phyloP scores from a whole-genome alignment of 2,888 invertebrate genomes.

The Petrophora chlorosata region DNA sequence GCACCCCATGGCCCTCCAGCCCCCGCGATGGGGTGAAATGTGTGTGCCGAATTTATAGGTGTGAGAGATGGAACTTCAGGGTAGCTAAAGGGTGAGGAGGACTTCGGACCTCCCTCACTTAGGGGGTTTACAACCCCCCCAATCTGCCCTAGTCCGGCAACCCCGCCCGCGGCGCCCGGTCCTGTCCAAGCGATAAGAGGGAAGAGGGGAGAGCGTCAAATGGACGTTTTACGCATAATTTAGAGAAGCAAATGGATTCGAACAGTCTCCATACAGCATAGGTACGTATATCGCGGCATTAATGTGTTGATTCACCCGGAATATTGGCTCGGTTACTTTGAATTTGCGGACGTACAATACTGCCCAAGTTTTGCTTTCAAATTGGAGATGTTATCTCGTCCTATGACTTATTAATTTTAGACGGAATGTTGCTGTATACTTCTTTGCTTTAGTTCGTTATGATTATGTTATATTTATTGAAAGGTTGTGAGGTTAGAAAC shows the following conservation, averaged over 20 bases:
- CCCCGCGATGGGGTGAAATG: constrained; percentile 76
- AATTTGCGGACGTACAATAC: constrained; percentile 17
- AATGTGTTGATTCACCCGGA: constrained; percentile 44
- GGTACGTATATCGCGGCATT: constrained; percentile 63
- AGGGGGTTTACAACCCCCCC: constrained; percentile 74
- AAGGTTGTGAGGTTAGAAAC: too few relatives aligned
- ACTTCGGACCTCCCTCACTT: constrained; percentile 80
- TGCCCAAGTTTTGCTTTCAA: constrained; percentile 15
- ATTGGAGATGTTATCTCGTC: constrained; percentile 10
- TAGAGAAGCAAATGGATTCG: constrained; percentile 85
- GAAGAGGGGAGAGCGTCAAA: constrained; percentile 83
- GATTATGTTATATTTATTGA: too few relatives aligned
- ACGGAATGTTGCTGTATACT: neutral
- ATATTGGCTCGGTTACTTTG: constrained; percentile 24
- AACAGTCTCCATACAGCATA: constrained; percentile 78
- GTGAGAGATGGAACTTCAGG: constrained; percentile 84
- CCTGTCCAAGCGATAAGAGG: constrained; percentile 84
- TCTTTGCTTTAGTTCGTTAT: neutral
- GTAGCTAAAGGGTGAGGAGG: constrained; percentile 83
- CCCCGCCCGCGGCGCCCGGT: constrained; percentile 80
- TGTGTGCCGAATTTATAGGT: constrained; percentile 84
- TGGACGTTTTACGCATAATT: constrained; percentile 85
- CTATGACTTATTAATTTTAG: constrained; percentile 4
- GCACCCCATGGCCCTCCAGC: constrained; percentile 70
- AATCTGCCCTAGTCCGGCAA: constrained; percentile 82